Conservation (phyloP, 2,113 vertebrate genomes). For the Psammodynastes pulverulentus region DNA sequence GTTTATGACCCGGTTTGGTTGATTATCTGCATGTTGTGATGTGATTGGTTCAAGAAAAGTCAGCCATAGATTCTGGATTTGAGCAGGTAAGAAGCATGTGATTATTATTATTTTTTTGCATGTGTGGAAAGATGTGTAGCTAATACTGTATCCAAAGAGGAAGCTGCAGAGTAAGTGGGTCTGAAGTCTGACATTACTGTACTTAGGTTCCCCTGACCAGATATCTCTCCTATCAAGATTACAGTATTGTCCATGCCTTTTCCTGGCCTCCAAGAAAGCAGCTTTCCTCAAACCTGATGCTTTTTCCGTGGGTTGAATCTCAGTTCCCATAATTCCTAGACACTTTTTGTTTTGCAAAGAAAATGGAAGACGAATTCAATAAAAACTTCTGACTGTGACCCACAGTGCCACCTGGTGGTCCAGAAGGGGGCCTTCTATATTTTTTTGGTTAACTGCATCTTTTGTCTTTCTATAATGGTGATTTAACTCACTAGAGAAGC, state of each 20-base stretch:
- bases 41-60: background rate
- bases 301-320: background rate
- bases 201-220: background rate
- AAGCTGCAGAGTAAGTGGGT: background rate
- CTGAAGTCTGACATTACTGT: background rate
- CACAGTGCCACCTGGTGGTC: background rate
- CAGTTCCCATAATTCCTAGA: background rate
- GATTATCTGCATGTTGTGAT: background rate
- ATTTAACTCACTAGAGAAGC: background rate
- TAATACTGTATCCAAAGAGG: background rate
- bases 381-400: background rate
- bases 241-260: background rate
- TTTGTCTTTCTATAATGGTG: background rate
- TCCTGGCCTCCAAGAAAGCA: background rate
- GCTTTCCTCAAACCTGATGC: background rate
- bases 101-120: too few relatives aligned
- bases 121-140: too few relatives aligned
- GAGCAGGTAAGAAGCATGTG: background rate
- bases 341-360: background rate
- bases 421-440: too few relatives aligned
- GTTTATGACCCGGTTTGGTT: background rate
- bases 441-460: background rate
- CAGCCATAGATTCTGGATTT: background rate
- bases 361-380: background rate
- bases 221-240: background rate